These are phyloP conservation scores for Monomorium pharaonis DNA, from an alignment of 1,140 invertebrate genomes.

Conservation along the genomic window DNA sequence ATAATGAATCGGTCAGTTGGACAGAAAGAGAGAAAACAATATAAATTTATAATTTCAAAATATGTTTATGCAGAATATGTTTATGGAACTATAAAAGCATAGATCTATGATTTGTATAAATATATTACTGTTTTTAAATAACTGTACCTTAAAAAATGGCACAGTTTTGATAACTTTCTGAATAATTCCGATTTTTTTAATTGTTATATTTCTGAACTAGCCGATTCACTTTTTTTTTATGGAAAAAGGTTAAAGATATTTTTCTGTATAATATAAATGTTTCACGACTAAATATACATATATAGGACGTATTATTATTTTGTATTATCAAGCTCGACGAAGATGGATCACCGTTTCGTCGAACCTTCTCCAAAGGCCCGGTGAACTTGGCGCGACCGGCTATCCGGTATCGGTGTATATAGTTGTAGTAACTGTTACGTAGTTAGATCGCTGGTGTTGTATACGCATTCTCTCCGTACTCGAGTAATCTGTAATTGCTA, in stretches of 20 bases:
- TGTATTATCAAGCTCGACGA: constrained; percentile 34
- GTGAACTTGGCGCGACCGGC: constrained; percentile 70
- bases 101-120: not conserved
- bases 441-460: constrained; percentile 81
- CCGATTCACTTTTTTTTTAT: constrained; percentile 13
- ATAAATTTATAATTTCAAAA: not conserved
- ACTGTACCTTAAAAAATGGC: not conserved
- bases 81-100: not conserved
- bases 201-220: constrained; percentile 11
- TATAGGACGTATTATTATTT: constrained; percentile 35
- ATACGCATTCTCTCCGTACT: constrained; percentile 64
- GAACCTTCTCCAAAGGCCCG: constrained; percentile 26
- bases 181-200: not conserved
- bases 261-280: constrained; percentile 27
- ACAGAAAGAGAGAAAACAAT: not conserved
- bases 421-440: constrained; percentile 82
- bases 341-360: constrained; percentile 29
- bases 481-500: constrained; percentile 56
- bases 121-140: constrained; percentile 5
- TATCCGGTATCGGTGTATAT: constrained; percentile 82
- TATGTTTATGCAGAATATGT: not conserved
- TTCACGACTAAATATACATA: constrained; percentile 28
- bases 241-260: not conserved
- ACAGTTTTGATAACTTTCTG: constrained; percentile 15
- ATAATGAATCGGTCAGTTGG: not conserved